Evolutionary conservation across 2,113 vertebrate species (phyloP).

Genomic region (Anseranas semipalmata): DNA sequence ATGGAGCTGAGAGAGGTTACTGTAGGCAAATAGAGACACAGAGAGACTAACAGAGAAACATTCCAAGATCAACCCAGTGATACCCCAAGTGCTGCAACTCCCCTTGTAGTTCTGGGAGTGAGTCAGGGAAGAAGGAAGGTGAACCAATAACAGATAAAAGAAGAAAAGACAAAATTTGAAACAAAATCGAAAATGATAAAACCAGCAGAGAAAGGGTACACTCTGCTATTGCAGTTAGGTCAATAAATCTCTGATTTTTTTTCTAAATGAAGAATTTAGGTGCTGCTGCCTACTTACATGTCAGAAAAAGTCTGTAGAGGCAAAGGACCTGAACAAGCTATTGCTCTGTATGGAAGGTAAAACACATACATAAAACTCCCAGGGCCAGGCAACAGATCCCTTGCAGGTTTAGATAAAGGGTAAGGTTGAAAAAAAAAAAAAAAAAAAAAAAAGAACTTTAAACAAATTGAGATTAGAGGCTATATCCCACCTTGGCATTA

Average conservation of each 20-base stretch:
- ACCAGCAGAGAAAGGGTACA: not conserved
- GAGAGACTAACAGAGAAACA: not conserved
- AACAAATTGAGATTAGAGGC: not conserved
- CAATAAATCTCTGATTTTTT: not conserved
- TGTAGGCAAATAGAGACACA: not conserved
- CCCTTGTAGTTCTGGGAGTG: not conserved
- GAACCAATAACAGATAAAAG: not conserved
- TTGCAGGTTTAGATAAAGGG: not conserved
- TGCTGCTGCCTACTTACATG: not conserved
- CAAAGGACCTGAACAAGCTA: not conserved
- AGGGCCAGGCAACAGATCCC: not conserved
- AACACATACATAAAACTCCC: not conserved
- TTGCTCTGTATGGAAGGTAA: not conserved
- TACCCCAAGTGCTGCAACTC: not conserved
- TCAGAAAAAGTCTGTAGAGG: not conserved
- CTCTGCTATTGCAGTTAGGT: not conserved
- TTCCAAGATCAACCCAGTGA: not conserved
- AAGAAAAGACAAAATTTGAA: not conserved
- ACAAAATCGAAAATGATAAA: not conserved
- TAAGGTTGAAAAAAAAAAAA: not conserved
- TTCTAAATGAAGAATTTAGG: conserved; percentile 13
- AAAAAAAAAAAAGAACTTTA: no score
- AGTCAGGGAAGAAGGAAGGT: not conserved
- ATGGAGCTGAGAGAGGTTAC: not conserved
- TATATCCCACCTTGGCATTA: not conserved